Base-by-base conservation (phyloP, 2,797 vertebrate species). In the Urosaurus nigricauda region DNA sequence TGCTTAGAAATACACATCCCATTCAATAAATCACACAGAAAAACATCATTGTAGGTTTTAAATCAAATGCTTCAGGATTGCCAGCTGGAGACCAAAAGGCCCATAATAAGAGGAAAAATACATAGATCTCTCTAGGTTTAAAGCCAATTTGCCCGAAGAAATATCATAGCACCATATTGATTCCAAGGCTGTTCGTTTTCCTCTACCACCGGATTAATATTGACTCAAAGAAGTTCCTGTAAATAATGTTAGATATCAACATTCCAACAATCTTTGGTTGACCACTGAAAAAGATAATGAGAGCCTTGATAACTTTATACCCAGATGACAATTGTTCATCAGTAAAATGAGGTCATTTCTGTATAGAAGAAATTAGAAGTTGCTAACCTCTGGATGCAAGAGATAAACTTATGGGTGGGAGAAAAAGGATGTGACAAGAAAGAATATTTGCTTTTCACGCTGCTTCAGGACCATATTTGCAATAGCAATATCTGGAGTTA, bases 241-340 rank as follows among this genome's bases (percentile, higher is more conserved):
- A 94, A 94, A 93, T 92, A 95, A 93, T 63, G 77, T 8, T 29
- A 70, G 90, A 89, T 53, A 87, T 89, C 73, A 91, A 88, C 92
- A 88, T 56, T 84, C 74, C 71, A 92, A 71, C 83, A 51, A 56
- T 13, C 89, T 91, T 87, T 24, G 14, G 21, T 83, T 91, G 91
- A 87, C 70, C 35, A 43, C 35, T 75, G 90, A 90, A 32, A 4
- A 60, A 90, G 83, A 78, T 92, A 94, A 93, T 95, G 94, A 86
- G 53, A 90, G 56, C 85, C 79, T 88, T 80, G 53, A 90, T 78
- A 82, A 86, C 51, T 94, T 92, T 92, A 84, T 89, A 88, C 40
- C 77, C 68, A 92, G 32, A 79, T 88, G 85, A 91, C 92, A 85
- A 80, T 82, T 92, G 93, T 88, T 32, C 91, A 47, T 58, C 88